Conservation (phyloP, 2,888 invertebrate genomes). For the Dynastes maya region DNA sequence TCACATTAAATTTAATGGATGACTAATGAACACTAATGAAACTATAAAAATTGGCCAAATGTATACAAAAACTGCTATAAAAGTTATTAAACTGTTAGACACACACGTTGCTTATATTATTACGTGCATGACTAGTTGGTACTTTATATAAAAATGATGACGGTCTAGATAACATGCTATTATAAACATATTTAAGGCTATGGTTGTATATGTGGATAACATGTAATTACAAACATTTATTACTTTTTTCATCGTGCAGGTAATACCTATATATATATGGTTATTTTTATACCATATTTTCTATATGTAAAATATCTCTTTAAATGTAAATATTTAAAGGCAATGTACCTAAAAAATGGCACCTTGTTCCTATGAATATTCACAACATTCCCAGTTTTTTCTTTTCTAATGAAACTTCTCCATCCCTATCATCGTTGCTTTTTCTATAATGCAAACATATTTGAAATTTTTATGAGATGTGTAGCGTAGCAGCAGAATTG, state of each 20-base stretch:
- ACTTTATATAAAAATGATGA: conserved; percentile 1
- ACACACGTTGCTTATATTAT: neutral
- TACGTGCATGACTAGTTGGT: neutral
- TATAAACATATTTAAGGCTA: conserved; percentile 5
- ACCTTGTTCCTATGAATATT: too few relatives aligned
- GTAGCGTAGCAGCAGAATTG: too few relatives aligned
- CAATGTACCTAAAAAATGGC: too few relatives aligned
- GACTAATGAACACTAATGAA: neutral
- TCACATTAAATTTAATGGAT: too few relatives aligned
- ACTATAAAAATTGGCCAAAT: neutral
- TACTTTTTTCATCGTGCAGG: neutral
- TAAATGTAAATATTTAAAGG: too few relatives aligned
- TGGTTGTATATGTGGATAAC: neutral
- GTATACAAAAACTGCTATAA: neutral
- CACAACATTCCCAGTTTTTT: too few relatives aligned
- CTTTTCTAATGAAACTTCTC: too few relatives aligned
- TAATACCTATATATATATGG: neutral
- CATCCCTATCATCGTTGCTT: too few relatives aligned
- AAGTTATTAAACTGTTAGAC: neutral
- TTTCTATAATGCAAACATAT: too few relatives aligned
- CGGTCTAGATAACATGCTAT: conserved; percentile 7
- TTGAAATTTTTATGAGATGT: too few relatives aligned
- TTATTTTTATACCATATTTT: too few relatives aligned
- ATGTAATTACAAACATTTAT: conserved; percentile 2
- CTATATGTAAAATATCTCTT: too few relatives aligned